A percentile compares a stretch with the other conserved stretches of the same genome.
These are phyloP conservation scores for Sesia apiformis DNA, from an alignment of 2,888 invertebrate genomes.

Conservation along the genomic window DNA sequence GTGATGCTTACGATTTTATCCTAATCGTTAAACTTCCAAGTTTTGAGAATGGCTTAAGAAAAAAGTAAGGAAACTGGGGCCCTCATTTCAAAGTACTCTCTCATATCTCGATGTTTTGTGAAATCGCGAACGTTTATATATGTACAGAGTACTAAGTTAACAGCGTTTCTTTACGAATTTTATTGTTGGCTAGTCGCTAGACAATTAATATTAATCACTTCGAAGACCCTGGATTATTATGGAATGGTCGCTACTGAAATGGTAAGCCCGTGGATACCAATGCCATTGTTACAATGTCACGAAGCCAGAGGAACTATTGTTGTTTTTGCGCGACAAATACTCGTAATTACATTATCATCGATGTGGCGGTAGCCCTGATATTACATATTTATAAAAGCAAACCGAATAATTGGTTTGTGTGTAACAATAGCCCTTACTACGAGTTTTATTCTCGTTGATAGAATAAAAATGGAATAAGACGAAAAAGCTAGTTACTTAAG, in stretches of 20 bases:
- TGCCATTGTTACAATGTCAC: conserved; percentile 38
- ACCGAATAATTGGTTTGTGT: not conserved
- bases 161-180: too few relatives aligned
- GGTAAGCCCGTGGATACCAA: conserved; percentile 17
- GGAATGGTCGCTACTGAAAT: conserved; percentile 13
- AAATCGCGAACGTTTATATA: too few relatives aligned
- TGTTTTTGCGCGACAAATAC: conserved; percentile 25
- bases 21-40: too few relatives aligned
- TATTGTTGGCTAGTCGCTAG: too few relatives aligned
- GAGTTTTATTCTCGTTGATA: not conserved
- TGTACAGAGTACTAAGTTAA: too few relatives aligned
- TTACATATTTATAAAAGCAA: not conserved
- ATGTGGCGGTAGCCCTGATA: conserved; percentile 13
- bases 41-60: too few relatives aligned
- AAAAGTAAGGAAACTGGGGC: too few relatives aligned
- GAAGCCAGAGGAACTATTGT: conserved; percentile 14
- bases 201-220: not conserved
- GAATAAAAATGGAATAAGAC: too few relatives aligned
- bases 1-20: too few relatives aligned
- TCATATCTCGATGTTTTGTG: too few relatives aligned
- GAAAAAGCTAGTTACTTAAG: too few relatives aligned
- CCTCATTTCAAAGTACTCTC: too few relatives aligned
- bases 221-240: not conserved
- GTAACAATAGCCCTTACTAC: not conserved
- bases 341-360: conserved; percentile 10